Conservation (phyloP, 1,140 invertebrate genomes). For the Arion vulgaris region DNA sequence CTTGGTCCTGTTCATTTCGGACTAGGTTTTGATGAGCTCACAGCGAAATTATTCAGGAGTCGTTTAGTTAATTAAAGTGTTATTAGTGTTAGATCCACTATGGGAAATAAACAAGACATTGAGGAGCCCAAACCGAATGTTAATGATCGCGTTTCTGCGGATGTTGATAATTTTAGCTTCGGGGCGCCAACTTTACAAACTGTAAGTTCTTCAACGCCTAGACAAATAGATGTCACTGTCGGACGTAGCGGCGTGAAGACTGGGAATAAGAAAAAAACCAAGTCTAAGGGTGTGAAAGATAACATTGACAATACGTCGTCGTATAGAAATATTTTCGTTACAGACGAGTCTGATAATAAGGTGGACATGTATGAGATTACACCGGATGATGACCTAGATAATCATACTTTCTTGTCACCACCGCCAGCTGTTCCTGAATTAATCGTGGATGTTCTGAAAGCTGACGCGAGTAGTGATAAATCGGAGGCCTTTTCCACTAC, state of each 20-base stretch:
- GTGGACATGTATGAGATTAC: background rate
- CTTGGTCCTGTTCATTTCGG: background rate
- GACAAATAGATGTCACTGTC: background rate
- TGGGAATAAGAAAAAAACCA: background rate
- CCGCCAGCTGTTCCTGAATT: conserved; percentile 15
- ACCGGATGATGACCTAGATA: background rate
- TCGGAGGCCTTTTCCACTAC: background rate
- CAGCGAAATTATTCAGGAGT: background rate
- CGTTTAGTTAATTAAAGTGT: background rate
- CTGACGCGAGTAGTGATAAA: conserved; percentile 2
- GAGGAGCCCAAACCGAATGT: background rate
- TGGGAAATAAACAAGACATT: background rate
- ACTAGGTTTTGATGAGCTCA: background rate
- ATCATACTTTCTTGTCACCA: background rate
- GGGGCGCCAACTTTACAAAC: background rate
- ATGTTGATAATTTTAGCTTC: conserved; percentile 1
- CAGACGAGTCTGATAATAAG: background rate
- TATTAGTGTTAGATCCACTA: background rate
- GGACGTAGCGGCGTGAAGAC: background rate
- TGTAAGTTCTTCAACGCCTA: background rate
- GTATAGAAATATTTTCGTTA: background rate
- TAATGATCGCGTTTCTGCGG: background rate
- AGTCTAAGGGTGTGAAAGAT: background rate
- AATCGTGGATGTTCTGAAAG: conserved; percentile 26
- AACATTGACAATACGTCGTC: background rate